phyloP scores from a whole-genome alignment of 2,113 vertebrate species.

The Thomomys bottae region DNA sequence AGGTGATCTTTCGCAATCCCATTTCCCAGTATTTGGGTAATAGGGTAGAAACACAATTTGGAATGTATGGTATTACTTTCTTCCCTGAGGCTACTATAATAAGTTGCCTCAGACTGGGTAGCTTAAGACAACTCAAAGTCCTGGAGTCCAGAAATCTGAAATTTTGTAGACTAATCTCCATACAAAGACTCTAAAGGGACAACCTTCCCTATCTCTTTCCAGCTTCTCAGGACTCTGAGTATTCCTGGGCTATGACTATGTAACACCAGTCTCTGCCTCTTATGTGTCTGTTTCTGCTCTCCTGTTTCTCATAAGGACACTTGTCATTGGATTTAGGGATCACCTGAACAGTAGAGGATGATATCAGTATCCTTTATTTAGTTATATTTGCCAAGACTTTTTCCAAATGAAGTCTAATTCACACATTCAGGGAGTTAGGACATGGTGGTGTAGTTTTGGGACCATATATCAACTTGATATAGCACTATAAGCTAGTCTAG shows the following conservation, averaged over 20 bases:
- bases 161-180: neutral
- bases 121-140: neutral
- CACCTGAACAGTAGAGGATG: neutral
- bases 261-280: neutral
- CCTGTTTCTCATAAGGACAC: neutral
- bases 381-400: conserved; percentile 12
- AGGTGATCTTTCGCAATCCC: neutral
- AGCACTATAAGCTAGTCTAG: neutral
- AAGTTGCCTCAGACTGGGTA: neutral
- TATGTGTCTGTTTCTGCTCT: neutral
- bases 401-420: conserved; percentile 1
- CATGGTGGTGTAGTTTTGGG: neutral
- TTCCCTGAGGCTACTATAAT: neutral
- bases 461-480: neutral
- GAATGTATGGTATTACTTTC: neutral
- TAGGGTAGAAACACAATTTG: neutral
- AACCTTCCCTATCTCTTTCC: neutral
- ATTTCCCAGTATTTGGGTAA: neutral
- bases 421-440: neutral
- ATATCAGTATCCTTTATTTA: neutral
- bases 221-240: neutral
- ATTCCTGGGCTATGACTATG: neutral
- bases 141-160: conserved; percentile 17
- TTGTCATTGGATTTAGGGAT: neutral
- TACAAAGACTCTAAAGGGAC: neutral